phyloP scores from a whole-genome alignment of 2,113 vertebrate species.

The Cynopterus brachyotis region DNA sequence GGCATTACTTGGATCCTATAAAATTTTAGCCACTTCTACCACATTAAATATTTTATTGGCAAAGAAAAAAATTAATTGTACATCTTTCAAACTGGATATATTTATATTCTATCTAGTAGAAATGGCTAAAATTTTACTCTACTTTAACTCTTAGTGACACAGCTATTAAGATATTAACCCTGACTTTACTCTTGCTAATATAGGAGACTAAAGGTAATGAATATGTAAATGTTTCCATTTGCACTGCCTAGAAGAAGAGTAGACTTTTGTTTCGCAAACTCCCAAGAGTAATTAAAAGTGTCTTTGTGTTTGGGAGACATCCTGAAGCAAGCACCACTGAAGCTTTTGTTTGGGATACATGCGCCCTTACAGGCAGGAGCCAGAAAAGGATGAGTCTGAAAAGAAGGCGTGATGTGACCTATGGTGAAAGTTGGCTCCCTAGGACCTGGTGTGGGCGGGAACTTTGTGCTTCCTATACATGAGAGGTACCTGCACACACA shows the following conservation, averaged over 20 bases:
- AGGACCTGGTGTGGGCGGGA: not conserved
- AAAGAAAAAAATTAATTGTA: not conserved
- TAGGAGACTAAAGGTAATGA: not conserved
- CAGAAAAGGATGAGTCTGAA: not conserved
- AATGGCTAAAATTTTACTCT: not conserved
- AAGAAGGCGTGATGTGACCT: not conserved
- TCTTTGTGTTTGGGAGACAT: not conserved
- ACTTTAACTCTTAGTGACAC: not conserved
- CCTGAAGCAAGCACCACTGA: not conserved
- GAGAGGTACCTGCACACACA: not conserved
- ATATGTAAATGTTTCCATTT: not conserved
- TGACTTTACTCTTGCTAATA: not conserved
- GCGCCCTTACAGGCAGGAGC: not conserved
- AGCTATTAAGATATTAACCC: not conserved
- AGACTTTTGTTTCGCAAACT: not conserved
- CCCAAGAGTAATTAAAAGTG: not conserved
- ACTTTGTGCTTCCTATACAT: not conserved
- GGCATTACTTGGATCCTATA: not conserved
- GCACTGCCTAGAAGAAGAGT: not conserved
- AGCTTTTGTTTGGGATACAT: not conserved
- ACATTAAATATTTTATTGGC: not conserved
- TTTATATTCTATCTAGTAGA: not conserved
- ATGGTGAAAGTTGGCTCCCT: not conserved
- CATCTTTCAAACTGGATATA: not conserved
- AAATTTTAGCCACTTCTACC: not conserved